Base-by-base conservation (phyloP, 2,113 vertebrate genomes). In the Coryphaenoides rupestris region DNA sequence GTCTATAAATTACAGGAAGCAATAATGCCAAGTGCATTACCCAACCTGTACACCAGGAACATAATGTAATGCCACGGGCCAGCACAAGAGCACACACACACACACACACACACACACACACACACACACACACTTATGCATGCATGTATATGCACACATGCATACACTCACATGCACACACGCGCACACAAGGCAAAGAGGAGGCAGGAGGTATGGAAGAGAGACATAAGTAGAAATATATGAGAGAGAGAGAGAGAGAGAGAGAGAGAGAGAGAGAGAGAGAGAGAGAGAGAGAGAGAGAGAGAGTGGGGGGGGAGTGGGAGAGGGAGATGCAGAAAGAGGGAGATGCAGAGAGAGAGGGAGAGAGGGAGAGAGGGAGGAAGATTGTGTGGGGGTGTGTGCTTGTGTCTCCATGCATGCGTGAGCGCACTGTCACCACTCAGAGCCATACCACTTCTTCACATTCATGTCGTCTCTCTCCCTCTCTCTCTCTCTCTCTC, bases 381-480 rank as follows among this genome's bases (percentile, higher is more conserved):
- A 52, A 67, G 69, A 45, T 47, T 1, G 33, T 40, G 5, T 54
- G n/a, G 24, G 68, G 33, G 17, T 46, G 67, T 66, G 63, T 67
- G 72, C 60, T 71, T 66, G 72, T 79, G 76, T 79, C 78, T 72
- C 74, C 70, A 57, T 84, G 73, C 71, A 75, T 74, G 77, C 46
- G 61, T 78, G 79, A 81, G 78, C 71, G 76, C 64, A 77, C 75
- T 84, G 80, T 83, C 76, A 79, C 75, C 69, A 77, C 72, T 81
- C 72, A 60, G 71, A 75, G 74, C 73, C 75, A 73, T 74, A 75
- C 73, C 71, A 76, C 74, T 79, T 76, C 72, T 85, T 89, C 76
- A 86, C 86, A 84, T 83, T 79, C 84, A 83, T 73, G 66, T 83
- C 78, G 9, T 66, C 80, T 77, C 71, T 58, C 54, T 68, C 61